These are phyloP conservation scores for Apotomis betuletana DNA, from an alignment of 2,888 invertebrate species.

Conservation along the genomic window DNA sequence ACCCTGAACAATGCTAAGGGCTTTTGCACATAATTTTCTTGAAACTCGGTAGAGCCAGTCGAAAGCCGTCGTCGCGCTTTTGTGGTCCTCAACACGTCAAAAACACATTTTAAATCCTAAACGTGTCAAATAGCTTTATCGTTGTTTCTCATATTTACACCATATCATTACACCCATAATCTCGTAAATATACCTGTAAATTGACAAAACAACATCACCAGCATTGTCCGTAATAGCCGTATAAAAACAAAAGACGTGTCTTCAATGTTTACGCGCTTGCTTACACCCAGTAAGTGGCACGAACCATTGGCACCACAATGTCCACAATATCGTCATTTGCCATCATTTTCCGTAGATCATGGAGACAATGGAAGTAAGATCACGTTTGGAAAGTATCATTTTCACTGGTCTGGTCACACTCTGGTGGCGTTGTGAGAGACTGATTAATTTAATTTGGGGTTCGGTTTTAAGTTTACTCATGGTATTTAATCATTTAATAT, in stretches of 20 bases:
- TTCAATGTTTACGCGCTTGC: slow-evolving; percentile 26
- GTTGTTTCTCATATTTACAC: background rate
- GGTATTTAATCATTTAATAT: slow-evolving; percentile 28
- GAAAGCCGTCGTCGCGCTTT: too few relatives aligned
- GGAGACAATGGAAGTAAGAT: slow-evolving; percentile 57
- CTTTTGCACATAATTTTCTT: too few relatives aligned
- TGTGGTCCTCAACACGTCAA: too few relatives aligned
- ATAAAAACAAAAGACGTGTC: slow-evolving; percentile 33
- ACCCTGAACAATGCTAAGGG: too few relatives aligned
- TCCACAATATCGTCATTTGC: slow-evolving; percentile 17
- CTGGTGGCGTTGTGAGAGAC: slow-evolving; percentile 53
- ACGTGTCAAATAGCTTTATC: too few relatives aligned
- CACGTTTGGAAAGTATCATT: slow-evolving; percentile 69
- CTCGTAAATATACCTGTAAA: too few relatives aligned
- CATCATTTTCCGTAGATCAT: slow-evolving; percentile 28
- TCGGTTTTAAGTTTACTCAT: slow-evolving; percentile 19
- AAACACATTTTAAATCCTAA: too few relatives aligned
- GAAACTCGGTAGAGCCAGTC: too few relatives aligned
- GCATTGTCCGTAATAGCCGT: slow-evolving; percentile 42
- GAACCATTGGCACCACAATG: slow-evolving; percentile 18
- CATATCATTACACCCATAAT: background rate
- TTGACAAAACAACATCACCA: slow-evolving; percentile 4
- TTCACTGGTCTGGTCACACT: slow-evolving; percentile 65
- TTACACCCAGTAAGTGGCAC: slow-evolving; percentile 16
- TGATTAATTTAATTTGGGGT: slow-evolving; percentile 48